phyloP scores from a whole-genome alignment of 2,797 vertebrate species.

The Takifugu ocellatus region DNA sequence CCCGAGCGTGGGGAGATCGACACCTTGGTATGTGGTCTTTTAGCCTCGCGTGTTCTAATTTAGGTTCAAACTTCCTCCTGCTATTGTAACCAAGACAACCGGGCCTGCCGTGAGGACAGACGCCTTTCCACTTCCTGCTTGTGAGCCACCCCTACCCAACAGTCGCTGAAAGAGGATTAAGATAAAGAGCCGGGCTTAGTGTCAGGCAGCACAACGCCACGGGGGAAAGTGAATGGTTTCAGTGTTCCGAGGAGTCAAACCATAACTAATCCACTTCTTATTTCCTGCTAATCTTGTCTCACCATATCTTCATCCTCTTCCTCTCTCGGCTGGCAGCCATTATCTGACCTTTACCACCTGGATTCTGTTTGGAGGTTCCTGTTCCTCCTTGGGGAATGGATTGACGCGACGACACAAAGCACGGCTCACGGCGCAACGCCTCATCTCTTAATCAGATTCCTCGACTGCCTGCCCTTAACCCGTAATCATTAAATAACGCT shows the following conservation, averaged over 20 bases:
- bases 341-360: conserved; percentile 60
- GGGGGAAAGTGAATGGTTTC: conserved; percentile 65
- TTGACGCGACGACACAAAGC: conserved; percentile 27
- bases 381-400: conserved; percentile 41
- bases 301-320: conserved; percentile 69
- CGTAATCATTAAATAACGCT: too few species aligned
- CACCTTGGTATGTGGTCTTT: conserved; percentile 20
- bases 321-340: conserved; percentile 56
- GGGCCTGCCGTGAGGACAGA: conserved; percentile 45
- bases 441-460: conserved; percentile 1
- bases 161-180: conserved; percentile 71
- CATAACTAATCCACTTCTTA: conserved; percentile 74
- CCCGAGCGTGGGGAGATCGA: conserved; percentile 63
- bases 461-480: too few species aligned
- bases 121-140: conserved; percentile 64
- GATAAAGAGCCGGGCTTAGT: conserved; percentile 71
- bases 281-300: conserved; percentile 72
- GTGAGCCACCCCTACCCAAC: conserved; percentile 49
- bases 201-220: conserved; percentile 64
- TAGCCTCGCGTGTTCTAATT: conserved; percentile 5
- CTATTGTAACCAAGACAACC: conserved; percentile 13
- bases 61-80: not conserved
- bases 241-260: conserved; percentile 65
- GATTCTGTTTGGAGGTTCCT: conserved; percentile 45
- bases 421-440: conserved; percentile 20